phyloP scores from a whole-genome alignment of 2,888 invertebrate genomes.

The Catocala nupta region DNA sequence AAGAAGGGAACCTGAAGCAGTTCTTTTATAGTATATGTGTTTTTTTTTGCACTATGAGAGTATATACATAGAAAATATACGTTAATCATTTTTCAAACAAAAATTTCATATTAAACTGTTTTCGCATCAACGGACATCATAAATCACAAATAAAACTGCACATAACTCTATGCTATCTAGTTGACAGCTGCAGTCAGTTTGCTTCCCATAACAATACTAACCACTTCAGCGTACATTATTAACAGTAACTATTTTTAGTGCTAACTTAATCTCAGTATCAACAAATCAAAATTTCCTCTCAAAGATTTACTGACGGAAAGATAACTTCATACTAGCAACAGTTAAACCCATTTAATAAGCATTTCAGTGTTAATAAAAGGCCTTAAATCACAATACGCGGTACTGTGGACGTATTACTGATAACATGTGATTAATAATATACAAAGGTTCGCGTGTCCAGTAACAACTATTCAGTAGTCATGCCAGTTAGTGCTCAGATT shows the following conservation, averaged over 20 bases:
- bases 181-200: background rate
- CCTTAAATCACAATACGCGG: slow-evolving; percentile 28
- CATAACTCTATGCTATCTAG: background rate
- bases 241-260: background rate
- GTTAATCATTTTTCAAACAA: too few relatives aligned
- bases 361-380: slow-evolving; percentile 25
- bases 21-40: too few relatives aligned
- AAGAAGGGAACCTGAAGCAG: too few relatives aligned
- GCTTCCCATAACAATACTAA: background rate
- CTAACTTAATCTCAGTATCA: background rate
- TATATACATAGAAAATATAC: too few relatives aligned
- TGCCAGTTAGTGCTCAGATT: slow-evolving; percentile 35
- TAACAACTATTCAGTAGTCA: slow-evolving; percentile 51
- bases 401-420: slow-evolving; percentile 40
- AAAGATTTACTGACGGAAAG: slow-evolving; percentile 30
- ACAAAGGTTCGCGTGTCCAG: slow-evolving; percentile 57
- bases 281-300: slow-evolving; percentile 40
- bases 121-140: too few relatives aligned
- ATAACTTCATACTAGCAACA: slow-evolving; percentile 3
- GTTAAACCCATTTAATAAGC: slow-evolving; percentile 10
- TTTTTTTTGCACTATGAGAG: too few relatives aligned
- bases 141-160: too few relatives aligned
- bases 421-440: slow-evolving; percentile 61
- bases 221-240: background rate
- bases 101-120: too few relatives aligned